These are phyloP conservation scores for Tryphoninae sp. DNA, from an alignment of 2,888 invertebrate species.

Conservation along the genomic window DNA sequence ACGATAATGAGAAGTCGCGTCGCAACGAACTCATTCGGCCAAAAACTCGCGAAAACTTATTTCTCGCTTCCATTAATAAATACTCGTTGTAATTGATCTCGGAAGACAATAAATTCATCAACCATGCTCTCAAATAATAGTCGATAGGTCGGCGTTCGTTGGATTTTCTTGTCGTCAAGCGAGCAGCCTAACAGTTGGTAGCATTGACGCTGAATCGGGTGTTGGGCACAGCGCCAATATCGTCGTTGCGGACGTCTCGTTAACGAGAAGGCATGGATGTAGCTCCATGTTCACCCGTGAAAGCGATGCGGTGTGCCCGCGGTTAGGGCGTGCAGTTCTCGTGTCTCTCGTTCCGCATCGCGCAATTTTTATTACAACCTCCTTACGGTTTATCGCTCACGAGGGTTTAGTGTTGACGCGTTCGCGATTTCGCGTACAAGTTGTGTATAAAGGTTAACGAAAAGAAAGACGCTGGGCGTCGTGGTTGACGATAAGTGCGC, in stretches of 20 bases:
- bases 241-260: constrained; percentile 68
- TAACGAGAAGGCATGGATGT: constrained; percentile 75
- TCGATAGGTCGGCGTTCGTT: constrained; percentile 39
- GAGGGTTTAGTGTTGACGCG: neutral
- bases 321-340: constrained; percentile 79
- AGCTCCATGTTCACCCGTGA: constrained; percentile 79
- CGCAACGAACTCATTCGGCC: neutral
- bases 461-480: constrained; percentile 58
- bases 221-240: constrained; percentile 66
- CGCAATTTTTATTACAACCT: constrained; percentile 65
- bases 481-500: constrained; percentile 55
- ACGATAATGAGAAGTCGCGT: constrained; percentile 1
- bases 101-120: neutral
- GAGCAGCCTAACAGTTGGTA: constrained; percentile 62
- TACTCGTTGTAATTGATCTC: neutral
- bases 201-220: constrained; percentile 40
- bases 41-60: neutral
- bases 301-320: constrained; percentile 80
- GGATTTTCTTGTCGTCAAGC: constrained; percentile 68
- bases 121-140: neutral
- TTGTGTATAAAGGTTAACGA: neutral
- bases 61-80: neutral
- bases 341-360: constrained; percentile 72
- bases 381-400: constrained; percentile 7
- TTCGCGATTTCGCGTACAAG: neutral